A percentile compares a stretch with the other conserved stretches of the same genome.
Evolutionary conservation across 2,797 vertebrate genomes (phyloP).

Genomic region (Sebastes vulpes): DNA sequence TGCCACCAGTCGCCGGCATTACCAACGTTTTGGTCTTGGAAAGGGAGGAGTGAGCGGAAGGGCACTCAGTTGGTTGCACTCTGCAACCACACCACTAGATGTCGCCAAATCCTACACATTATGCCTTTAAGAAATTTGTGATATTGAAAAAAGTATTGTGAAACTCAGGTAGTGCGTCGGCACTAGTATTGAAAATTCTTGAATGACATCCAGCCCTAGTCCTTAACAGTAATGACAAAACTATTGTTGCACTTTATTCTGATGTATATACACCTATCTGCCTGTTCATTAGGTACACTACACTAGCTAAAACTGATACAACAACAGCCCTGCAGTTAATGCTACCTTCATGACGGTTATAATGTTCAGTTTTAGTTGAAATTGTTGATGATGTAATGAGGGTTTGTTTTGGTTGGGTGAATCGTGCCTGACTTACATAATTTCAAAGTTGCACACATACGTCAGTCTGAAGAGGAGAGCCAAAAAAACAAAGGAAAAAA

Average conservation of each 20-base stretch:
- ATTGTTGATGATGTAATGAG: conserved; percentile 14
- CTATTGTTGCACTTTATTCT: background rate
- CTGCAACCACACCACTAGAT: too few species aligned
- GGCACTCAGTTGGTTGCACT: too few species aligned
- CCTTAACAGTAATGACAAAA: background rate
- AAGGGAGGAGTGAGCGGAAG: too few species aligned
- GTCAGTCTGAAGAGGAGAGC: conserved; percentile 41
- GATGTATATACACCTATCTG: background rate
- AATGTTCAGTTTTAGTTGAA: background rate
- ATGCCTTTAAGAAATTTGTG: background rate
- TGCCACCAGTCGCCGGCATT: accelerated
- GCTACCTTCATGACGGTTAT: background rate
- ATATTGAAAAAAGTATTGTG: background rate
- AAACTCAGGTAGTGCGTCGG: background rate
- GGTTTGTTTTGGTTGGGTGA: conserved; percentile 62
- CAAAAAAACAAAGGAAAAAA: conserved; percentile 24
- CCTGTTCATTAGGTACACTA: background rate
- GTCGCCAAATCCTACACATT: too few species aligned
- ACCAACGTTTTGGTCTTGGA: too few species aligned
- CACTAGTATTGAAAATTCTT: background rate
- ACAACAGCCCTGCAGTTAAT: background rate
- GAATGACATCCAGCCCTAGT: background rate
- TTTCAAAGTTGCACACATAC: conserved; percentile 49
- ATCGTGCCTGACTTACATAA: conserved; percentile 69
- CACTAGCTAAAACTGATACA: background rate